Conservation (phyloP, 2,888 invertebrate genomes). For the Caenorhabditis sp. region DNA sequence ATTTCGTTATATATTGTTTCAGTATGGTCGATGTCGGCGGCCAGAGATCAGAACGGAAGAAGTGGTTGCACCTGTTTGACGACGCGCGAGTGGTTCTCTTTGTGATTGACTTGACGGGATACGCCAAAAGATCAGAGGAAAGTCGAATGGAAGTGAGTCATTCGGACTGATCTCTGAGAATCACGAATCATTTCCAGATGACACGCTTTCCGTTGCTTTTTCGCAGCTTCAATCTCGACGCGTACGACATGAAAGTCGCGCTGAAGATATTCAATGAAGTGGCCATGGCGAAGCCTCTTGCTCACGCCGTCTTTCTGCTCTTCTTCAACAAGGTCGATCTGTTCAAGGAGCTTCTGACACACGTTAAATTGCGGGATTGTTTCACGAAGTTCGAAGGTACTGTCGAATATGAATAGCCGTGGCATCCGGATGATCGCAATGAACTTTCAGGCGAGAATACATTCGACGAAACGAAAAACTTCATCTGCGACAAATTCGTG, state of each 20-base stretch:
- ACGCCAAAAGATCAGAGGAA: constrained; percentile 50
- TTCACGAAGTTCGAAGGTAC: constrained; percentile 45
- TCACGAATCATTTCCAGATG: constrained; percentile 7
- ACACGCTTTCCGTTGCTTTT: constrained; percentile 22
- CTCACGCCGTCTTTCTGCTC: constrained; percentile 45
- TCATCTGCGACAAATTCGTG: constrained; percentile 39
- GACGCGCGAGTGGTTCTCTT: constrained; percentile 54
- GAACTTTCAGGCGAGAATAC: constrained; percentile 29
- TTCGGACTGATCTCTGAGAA: background rate
- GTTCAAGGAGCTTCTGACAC: constrained; percentile 42
- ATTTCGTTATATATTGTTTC: constrained; percentile 5
- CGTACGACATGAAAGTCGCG: constrained; percentile 52
- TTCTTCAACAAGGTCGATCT: constrained; percentile 58
- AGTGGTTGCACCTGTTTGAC: constrained; percentile 64
- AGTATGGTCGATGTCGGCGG: constrained; percentile 64
- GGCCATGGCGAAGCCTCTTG: constrained; percentile 2
- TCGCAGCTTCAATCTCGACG: constrained; percentile 3
- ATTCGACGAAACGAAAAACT: constrained; percentile 21
- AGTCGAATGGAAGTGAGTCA: constrained; percentile 32
- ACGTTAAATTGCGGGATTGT: constrained; percentile 4
- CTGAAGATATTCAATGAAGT: constrained; percentile 51
- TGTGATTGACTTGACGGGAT: constrained; percentile 55
- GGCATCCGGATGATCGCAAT: background rate
- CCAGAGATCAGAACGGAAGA: constrained; percentile 60
- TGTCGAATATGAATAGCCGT: background rate